Base-by-base conservation (phyloP, 2,113 vertebrate species). In the Crotophaga sulcirostris region DNA sequence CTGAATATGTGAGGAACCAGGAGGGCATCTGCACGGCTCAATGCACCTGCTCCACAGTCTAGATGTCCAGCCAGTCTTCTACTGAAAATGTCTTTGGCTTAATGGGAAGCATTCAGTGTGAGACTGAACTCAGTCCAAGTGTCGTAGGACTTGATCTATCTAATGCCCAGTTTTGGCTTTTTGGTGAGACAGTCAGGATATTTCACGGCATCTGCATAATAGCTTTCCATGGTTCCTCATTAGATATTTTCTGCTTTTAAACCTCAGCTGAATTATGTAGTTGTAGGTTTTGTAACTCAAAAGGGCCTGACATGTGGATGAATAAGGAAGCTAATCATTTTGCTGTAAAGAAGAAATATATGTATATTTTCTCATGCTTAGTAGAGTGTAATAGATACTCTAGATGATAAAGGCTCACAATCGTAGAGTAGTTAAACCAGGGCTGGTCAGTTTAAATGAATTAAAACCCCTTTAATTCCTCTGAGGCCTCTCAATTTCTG, bases 401-500 rank as follows among this genome's bases (percentile, higher is more conserved):
- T 93, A 75, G 69, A 94, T 92, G 75, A 81, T 73, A 91, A 91
- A 95, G 84, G 19, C 87, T 88, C 29, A 20, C 58, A 93, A 25
- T 9, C 3, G 3, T 72, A 63, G 84, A 95, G 82, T 42, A 88
- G 62, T 80, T 93, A 92, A 95, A 94, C 73, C 58, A 95, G 64
- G 51, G 13, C 69, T 74, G 73, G 64, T 95, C 89, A 89, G 81
- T 93, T 89, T 96, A 93, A 96, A 94, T 95, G 82, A 96, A 88
- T 94, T 89, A 95, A 95, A 94, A 72, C 92, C 74, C 16, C 25
- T 94, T 70, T 77, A 94, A 94, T 93, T 96, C 94, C 95, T 93
- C 4, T 1, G 88, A 95, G 93, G 56, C 64, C 69, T 95, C 84
- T 94, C 58, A 13, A 87, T 95, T 97, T 94, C 88, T 87, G 70